These are phyloP conservation scores for Pasiphila rectangulata DNA, from an alignment of 2,888 invertebrate species.

Conservation along the genomic window DNA sequence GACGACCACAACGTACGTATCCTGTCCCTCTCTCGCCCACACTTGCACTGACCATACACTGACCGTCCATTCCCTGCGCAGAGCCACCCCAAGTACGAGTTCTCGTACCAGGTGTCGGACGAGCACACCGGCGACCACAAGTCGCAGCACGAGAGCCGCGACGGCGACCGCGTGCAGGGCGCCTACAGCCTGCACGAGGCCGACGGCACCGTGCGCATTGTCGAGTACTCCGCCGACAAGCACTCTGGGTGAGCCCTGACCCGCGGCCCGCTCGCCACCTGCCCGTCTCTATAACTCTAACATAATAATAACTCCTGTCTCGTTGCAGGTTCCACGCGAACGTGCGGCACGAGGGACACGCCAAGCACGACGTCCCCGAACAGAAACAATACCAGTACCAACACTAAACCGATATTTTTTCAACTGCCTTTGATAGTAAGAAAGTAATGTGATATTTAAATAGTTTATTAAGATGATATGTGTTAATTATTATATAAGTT, in stretches of 20 bases:
- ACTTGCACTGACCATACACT: too few species aligned
- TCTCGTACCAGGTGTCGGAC: slow-evolving; percentile 69
- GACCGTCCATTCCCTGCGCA: slow-evolving; percentile 15
- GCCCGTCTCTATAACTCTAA: not conserved
- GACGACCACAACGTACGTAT: slow-evolving; percentile 33
- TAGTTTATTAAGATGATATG: too few species aligned
- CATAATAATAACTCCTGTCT: slow-evolving; percentile 1
- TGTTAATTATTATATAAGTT: too few species aligned
- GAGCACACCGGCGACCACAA: slow-evolving; percentile 72
- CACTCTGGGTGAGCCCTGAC: slow-evolving; percentile 55
- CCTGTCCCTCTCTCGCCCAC: not conserved
- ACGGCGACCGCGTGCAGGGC: slow-evolving; percentile 79
- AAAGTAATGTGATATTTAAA: too few species aligned
- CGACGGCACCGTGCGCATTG: slow-evolving; percentile 65
- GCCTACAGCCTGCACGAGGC: slow-evolving; percentile 63
- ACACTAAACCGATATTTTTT: too few species aligned
- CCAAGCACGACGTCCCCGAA: slow-evolving; percentile 40
- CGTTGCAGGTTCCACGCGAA: slow-evolving; percentile 35
- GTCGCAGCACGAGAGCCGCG: slow-evolving; percentile 66
- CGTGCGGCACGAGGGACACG: slow-evolving; percentile 31
- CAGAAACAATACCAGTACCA: slow-evolving; percentile 24
- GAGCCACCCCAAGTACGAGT: slow-evolving; percentile 52
- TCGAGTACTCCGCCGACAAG: slow-evolving; percentile 67
- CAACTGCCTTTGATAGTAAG: too few species aligned
- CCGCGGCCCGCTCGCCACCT: not conserved